Evolutionary conservation across 2,113 vertebrate genomes (phyloP), one percentile per base, ranked within the genome.

Genomic region (Sylvia atricapilla): DNA sequence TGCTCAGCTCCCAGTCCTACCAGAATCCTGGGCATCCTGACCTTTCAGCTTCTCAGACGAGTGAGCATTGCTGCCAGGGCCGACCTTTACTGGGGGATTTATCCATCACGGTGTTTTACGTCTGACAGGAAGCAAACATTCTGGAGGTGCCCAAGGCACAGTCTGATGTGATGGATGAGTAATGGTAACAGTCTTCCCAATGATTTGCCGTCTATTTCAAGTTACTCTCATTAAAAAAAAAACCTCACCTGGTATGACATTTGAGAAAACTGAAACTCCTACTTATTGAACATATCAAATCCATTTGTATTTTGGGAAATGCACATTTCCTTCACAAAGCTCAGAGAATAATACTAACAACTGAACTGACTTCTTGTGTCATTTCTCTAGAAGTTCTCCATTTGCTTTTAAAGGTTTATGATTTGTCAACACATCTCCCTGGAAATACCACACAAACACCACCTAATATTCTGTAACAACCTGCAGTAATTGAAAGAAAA

Each of bases 31-130:
- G 97, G 94, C 88, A 97, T 91, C 93, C 90, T 98, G 98, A 99
- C 98, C 98, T 99, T 99, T 99, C 96, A 90, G 96, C 95, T 98
- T 98, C 97, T 97, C 98, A 98, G 98, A 97, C 87, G 94, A 98
- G 96, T 82, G 96, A 98, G 95, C 97, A 94, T 13, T 77, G 92
- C 96, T 97, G 98, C 97, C 97, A 96, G 84, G 69, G 90, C 79
- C 78, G 95, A 99, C 98, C 98, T 99, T 99, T 98, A 97, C 96
- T 91, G 92, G 82, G 91, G 83, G 96, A 95, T 97, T 96, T 96
- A 98, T 98, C 97, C 96, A 98, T 98, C 98, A 97, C 93, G 95
- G 6, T 16, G 59, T 84, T 93, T 84, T 37, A 52, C 5, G 4
- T 74, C 82, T 89, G 85, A 92, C 88, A 95, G 66, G 87, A 76